Percentiles rank a stretch among this genome's conserved stretches.
phyloP scores from a whole-genome alignment of 2,888 invertebrate species.

The Ectropis crepuscularia region DNA sequence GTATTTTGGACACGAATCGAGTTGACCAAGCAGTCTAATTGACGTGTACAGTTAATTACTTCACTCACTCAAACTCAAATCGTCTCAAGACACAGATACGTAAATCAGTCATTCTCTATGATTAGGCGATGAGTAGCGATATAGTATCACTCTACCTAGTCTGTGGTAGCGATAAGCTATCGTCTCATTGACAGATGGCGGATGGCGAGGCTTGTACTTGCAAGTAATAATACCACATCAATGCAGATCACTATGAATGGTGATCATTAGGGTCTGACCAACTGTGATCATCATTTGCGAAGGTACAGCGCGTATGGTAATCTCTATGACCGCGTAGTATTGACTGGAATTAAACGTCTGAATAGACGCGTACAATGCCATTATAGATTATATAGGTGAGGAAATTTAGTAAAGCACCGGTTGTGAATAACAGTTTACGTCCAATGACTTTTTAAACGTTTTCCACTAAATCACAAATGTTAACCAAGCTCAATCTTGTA shows the following conservation, averaged over 20 bases:
- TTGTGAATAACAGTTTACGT: background rate
- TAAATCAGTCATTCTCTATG: constrained; percentile 21
- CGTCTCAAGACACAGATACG: constrained; percentile 10
- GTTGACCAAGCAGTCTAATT: too few species aligned
- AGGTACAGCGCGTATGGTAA: constrained; percentile 34
- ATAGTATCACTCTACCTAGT: too few species aligned
- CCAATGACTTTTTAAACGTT: too few species aligned
- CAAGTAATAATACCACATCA: constrained; percentile 70
- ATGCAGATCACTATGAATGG: constrained; percentile 78
- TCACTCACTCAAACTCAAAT: background rate
- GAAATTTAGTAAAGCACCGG: constrained; percentile 6
- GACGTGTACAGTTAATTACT: background rate
- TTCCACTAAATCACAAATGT: too few species aligned
- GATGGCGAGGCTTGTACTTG: constrained; percentile 47
- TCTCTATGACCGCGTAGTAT: constrained; percentile 21
- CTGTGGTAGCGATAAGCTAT: constrained; percentile 31
- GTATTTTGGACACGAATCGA: too few species aligned
- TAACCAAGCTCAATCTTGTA: too few species aligned
- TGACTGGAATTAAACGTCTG: constrained; percentile 23
- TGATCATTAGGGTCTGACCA: constrained; percentile 68
- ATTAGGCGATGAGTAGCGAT: constrained; percentile 26
- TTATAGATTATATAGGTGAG: constrained; percentile 9
- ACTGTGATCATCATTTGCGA: constrained; percentile 67
- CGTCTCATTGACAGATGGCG: constrained; percentile 36
- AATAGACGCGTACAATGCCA: constrained; percentile 12